Base-by-base conservation (phyloP, 2,888 invertebrate species). In the Netelia inedita region DNA sequence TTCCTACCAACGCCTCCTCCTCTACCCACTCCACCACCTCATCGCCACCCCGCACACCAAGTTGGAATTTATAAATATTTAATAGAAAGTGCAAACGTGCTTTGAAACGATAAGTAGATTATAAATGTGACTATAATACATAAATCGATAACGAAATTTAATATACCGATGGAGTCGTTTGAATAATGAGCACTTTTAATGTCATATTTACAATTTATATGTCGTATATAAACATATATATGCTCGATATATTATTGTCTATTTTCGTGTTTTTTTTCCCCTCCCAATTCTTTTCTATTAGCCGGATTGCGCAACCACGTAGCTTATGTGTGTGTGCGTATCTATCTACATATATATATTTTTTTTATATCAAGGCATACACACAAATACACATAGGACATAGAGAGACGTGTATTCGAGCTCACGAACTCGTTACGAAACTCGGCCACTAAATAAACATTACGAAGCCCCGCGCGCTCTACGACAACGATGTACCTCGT, bases 361-460 rank as follows among this genome's bases (percentile, higher is more conserved):
- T 57, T 41, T 76, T 82, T 71, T 78, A 19, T 75, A 78, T 66
- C 57, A 76, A 76, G 57, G 66, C 55, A 28, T 66, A 66, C 78
- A 57, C 53, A 43, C 35, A 6, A 46, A n/a, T 14, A 46, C 46
- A 46, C 46, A 46, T 14, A 46, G 11, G n/a, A 41, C 43, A 65
- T n/a, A 3, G 2, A 65, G 16, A 46, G 53, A 55, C 41, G 21
- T 14, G 66, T 23, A 28, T 59, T 66, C 28, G 14, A 46, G 69
- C 35, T 73, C 55, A 59, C 71, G 61, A 83, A 83, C 82, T 83
- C 74, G 71, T 79, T 83, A 79, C 74, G 79, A 83, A 83, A 83
- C 79, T 83, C 74, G 83, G 74, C 74, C 83, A 83, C 75, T 83
- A 83, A 83, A 83, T 79, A 83, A 83, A 79, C 83, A 83, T 83